Percentiles rank a stretch among this genome's conserved stretches.
phyloP scores from a whole-genome alignment of 2,888 invertebrate species.

The Phasia obesa region DNA sequence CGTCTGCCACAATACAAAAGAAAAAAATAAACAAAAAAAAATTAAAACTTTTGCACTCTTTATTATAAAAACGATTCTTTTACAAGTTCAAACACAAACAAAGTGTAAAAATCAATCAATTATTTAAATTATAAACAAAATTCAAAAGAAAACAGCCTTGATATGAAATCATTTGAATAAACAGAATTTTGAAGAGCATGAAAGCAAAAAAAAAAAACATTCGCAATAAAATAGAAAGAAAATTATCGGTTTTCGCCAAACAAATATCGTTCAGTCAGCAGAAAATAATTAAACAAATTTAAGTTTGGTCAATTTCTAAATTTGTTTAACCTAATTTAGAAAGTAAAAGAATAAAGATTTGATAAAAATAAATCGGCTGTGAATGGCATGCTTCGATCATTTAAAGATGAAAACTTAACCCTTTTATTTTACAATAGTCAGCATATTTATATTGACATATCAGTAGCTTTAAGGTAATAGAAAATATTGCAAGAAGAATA shows the following conservation, averaged over 20 bases:
- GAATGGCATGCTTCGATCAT: too few species aligned
- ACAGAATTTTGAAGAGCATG: slow-evolving; percentile 10
- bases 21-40: neutral
- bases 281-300: neutral
- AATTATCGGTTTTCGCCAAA: slow-evolving; percentile 10
- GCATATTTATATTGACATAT: too few species aligned
- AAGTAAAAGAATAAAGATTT: too few species aligned
- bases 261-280: neutral
- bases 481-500: too few species aligned
- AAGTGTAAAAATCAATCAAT: slow-evolving; percentile 41
- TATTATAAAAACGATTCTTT: slow-evolving; percentile 29
- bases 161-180: slow-evolving; percentile 46
- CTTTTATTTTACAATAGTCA: too few species aligned
- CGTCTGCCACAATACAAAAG: slow-evolving; percentile 3
- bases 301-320: neutral
- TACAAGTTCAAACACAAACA: slow-evolving; percentile 23
- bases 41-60: slow-evolving; percentile 36
- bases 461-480: too few species aligned
- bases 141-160: slow-evolving; percentile 45
- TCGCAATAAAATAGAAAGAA: slow-evolving; percentile 1
- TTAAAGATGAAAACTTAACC: too few species aligned
- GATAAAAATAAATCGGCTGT: too few species aligned
- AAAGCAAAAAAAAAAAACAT: neutral
- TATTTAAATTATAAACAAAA: slow-evolving; percentile 52
- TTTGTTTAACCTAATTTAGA: too few species aligned